Conservation (phyloP, 2,113 vertebrate genomes). For the Notarius lentiginosus region DNA sequence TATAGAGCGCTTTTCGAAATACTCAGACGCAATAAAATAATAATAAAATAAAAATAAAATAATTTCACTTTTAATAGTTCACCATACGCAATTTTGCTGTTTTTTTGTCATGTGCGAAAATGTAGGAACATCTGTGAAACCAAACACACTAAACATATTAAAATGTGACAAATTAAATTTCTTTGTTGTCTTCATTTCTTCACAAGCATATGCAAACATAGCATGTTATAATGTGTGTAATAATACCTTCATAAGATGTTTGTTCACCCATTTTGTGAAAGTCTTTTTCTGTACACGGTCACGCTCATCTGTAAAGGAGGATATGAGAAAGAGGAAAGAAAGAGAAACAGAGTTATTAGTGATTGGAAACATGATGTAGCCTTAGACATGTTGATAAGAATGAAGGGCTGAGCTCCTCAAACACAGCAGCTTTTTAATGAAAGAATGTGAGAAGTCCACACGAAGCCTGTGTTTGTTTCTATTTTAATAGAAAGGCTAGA, state of each 20-base stretch:
- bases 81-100: background rate
- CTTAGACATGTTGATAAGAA: background rate
- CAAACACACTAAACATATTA: background rate
- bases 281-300: conserved; percentile 97
- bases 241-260: conserved; percentile 89
- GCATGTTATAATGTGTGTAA: background rate
- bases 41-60: too few species aligned
- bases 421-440: background rate
- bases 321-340: conserved; percentile 9
- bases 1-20: too few species aligned
- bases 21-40: too few species aligned
- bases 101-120: background rate
- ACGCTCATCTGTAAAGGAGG: conserved; percentile 85
- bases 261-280: conserved; percentile 99
- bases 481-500: background rate
- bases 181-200: too few species aligned
- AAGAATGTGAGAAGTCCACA: background rate
- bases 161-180: background rate
- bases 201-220: background rate
- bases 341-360: background rate
- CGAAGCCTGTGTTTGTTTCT: background rate
- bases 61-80: background rate
- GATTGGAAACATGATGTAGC: background rate
- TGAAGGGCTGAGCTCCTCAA: background rate
- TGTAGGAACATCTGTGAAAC: background rate